Evolutionary conservation across 2,888 invertebrate species (phyloP).

Genomic region (Steinernema scapterisci): DNA sequence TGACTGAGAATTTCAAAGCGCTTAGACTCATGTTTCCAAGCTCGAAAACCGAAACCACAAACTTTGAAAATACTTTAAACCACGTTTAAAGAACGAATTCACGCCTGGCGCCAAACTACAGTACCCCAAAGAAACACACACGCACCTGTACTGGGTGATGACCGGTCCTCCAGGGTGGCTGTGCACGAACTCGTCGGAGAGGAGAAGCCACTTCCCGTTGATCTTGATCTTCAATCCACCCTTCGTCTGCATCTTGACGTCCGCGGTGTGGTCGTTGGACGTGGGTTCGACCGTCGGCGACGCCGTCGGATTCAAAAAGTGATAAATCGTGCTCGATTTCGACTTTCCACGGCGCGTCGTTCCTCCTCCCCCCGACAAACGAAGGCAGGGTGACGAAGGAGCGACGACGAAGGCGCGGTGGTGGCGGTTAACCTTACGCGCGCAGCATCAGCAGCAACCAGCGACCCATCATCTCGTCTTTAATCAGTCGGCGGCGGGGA

Average conservation of each 20-base stretch:
- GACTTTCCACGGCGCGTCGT: not conserved
- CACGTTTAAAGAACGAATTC: no score
- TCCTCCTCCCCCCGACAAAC: not conserved
- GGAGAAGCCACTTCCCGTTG: conserved; percentile 60
- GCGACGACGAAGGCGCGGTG: no score
- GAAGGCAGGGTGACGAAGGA: no score
- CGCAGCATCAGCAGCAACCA: no score
- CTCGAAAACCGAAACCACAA: no score
- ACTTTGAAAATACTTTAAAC: no score
- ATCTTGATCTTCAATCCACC: conserved; percentile 48
- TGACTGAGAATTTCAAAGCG: no score
- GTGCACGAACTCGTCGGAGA: conserved; percentile 56
- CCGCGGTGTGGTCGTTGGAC: not conserved
- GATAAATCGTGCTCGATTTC: not conserved
- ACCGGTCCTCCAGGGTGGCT: conserved; percentile 65
- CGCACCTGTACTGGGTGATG: conserved; percentile 61
- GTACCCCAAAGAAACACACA: no score
- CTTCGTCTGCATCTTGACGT: conserved; percentile 16
- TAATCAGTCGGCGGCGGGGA: conserved; percentile 22
- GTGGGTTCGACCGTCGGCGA: conserved; percentile 18
- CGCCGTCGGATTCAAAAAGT: conserved; percentile 31
- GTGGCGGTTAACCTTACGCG: not conserved
- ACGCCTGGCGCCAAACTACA: no score
- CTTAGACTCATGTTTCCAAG: no score
- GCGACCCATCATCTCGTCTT: not conserved